Base-by-base conservation (phyloP, 2,888 invertebrate species). In the Yponomeuta cagnagella region DNA sequence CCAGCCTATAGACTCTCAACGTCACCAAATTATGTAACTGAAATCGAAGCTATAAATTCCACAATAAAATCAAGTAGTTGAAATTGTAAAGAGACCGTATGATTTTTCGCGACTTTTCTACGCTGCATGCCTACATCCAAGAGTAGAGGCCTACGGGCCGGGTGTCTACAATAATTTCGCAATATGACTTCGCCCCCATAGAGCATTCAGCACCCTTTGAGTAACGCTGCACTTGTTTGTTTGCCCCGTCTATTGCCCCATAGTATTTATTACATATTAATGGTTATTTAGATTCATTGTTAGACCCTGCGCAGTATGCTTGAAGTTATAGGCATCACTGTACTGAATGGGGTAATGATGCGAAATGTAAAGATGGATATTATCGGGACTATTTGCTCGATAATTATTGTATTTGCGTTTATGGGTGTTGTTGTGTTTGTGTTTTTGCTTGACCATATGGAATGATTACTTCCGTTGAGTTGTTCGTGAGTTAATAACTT, bases 241-340 rank as follows among this genome's bases (percentile, higher is more conserved):
- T 90, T 90, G 89, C 85, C 82, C 91, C 90, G 81, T 87, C 88
- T 90, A 88, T 89, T 88, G 81, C 90, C 88, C 92, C 86, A 86
- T 88, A 89, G 89, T 90, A 92, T 92, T 92, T 92, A 92, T 92
- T 91, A 90, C 91, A 90, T 92, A 92, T 92, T 92, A 92, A 92
- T 92, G 90, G 92, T 92, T 92, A 92, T 92, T 92, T 90, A 86
- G 90, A 89, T 88, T 90, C 90, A 91, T 92, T 92, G 91, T 92
- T 86, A 81, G 85, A 82, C 82, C 82, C 81, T 15, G 52, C 52
- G 15, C 92, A 90, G 92, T 91, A 90, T 90, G 91, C 87, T 90
- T 83, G 86, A 90, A 90, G 91, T 91, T 90, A 91, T 89, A 82
- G 78, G 82, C 81, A 87, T 58, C 52, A 15, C 90, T 88, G 85